These are phyloP conservation scores for Sarcophilus harrisii DNA, from an alignment of 2,797 vertebrate genomes.

Conservation along the genomic window DNA sequence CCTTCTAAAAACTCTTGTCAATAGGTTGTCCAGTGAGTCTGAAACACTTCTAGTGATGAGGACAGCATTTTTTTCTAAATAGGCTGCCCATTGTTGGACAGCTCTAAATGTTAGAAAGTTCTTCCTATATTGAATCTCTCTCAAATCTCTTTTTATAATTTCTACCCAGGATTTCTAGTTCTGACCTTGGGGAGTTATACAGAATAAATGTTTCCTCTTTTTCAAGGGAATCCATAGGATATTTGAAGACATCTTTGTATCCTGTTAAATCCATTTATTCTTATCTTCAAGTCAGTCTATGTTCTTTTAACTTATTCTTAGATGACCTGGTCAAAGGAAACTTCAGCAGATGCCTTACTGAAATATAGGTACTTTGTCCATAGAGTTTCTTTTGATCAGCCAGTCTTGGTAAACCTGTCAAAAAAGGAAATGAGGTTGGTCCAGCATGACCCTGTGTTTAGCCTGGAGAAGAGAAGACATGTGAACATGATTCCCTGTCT, in stretches of 20 bases:
- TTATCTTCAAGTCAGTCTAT: background rate
- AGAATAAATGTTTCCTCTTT: background rate
- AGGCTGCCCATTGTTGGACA: background rate
- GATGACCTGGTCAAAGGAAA: background rate
- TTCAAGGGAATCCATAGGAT: background rate
- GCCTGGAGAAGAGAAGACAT: background rate
- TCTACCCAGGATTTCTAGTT: background rate
- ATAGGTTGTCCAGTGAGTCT: background rate
- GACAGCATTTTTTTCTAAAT: background rate
- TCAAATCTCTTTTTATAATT: background rate
- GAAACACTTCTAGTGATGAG: background rate
- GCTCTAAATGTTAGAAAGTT: background rate
- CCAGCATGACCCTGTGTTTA: background rate
- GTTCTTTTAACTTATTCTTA: background rate
- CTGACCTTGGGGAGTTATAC: background rate
- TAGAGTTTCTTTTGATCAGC: background rate
- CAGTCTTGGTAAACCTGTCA: background rate
- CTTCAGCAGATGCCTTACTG: background rate
- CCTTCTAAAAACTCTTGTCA: background rate
- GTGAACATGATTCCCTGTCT: background rate
- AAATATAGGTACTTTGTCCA: background rate
- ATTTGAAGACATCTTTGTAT: background rate
- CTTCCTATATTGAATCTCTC: background rate
- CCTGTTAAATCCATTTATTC: background rate
- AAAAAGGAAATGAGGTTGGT: background rate